A percentile compares a stretch with the other conserved stretches of the same genome.
Evolutionary conservation across 37 sponge, comb jelly and placozoan genomes (phyloP).

Genomic region (Axinella damicornis): DNA sequence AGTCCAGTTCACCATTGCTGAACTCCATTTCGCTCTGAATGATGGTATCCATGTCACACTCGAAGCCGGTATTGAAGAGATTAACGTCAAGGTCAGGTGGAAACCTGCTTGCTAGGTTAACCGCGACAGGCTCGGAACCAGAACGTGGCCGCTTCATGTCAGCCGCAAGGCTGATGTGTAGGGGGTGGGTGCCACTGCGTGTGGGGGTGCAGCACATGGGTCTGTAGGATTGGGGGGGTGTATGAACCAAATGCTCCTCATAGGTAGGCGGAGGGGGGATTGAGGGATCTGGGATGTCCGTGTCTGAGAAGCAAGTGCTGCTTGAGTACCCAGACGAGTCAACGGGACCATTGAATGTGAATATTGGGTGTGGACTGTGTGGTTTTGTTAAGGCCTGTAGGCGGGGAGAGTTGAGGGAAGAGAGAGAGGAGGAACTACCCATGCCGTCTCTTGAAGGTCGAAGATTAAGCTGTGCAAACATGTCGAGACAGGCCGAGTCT

Average conservation of each 20-base stretch:
- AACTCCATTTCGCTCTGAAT: conserved; percentile 58
- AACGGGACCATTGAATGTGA: conserved; percentile 41
- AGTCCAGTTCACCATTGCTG: conserved; percentile 61
- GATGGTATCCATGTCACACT: conserved; percentile 64
- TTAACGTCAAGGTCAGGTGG: conserved; percentile 74
- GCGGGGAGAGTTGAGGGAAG: conserved; percentile 87
- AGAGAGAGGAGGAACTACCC: conserved; percentile 81
- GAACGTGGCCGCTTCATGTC: conserved; percentile 65
- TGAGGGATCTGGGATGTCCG: conserved; percentile 1
- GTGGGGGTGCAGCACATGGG: conserved; percentile 60
- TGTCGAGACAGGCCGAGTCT: conserved; percentile 52
- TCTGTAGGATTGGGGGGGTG: conserved; percentile 1
- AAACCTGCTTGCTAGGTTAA: neutral
- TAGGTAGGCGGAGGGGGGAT: conserved; percentile 51
- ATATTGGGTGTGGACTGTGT: conserved; percentile 58
- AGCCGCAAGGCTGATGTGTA: conserved; percentile 66
- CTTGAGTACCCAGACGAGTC: conserved; percentile 73
- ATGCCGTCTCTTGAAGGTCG: conserved; percentile 52
- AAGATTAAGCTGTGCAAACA: conserved; percentile 57
- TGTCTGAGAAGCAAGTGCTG: conserved; percentile 55
- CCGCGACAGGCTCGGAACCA: conserved; percentile 63
- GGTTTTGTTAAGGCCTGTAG: neutral
- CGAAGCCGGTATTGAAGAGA: conserved; percentile 32
- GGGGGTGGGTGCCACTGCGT: conserved; percentile 50
- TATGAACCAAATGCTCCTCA: conserved; percentile 35